Percentiles rank a stretch among this genome's conserved stretches.
These are phyloP conservation scores for Lanius collurio DNA, from an alignment of 2,113 vertebrate species.

Conservation along the genomic window DNA sequence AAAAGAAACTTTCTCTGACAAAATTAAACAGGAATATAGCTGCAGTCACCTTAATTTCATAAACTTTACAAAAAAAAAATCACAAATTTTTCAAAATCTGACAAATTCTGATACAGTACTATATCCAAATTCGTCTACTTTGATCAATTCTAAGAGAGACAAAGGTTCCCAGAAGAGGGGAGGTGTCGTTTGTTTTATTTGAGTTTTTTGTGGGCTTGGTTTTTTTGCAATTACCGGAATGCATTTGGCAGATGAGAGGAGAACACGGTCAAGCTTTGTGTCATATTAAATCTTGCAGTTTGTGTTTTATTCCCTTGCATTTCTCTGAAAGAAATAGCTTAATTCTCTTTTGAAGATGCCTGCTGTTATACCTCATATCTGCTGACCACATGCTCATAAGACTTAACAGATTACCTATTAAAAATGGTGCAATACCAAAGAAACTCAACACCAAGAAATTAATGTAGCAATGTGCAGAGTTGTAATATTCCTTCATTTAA, in stretches of 20 bases:
- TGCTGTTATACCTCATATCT: neutral
- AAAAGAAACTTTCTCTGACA: neutral
- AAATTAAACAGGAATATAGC: neutral
- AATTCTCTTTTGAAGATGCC: neutral
- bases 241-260: neutral
- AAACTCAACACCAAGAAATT: neutral
- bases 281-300: neutral
- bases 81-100: neutral
- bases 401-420: neutral
- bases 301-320: neutral
- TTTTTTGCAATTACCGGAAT: neutral
- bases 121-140: neutral
- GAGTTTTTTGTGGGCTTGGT: neutral
- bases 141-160: neutral
- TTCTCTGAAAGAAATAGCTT: neutral
- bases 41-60: neutral
- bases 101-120: neutral
- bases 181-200: neutral
- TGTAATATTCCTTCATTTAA: neutral
- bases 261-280: neutral
- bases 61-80: neutral
- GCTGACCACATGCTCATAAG: neutral
- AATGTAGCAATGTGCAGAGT: neutral
- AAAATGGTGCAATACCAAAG: neutral
- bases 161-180: neutral